phyloP scores from a whole-genome alignment of 2,888 invertebrate genomes.

The Ptilodon capucinus region DNA sequence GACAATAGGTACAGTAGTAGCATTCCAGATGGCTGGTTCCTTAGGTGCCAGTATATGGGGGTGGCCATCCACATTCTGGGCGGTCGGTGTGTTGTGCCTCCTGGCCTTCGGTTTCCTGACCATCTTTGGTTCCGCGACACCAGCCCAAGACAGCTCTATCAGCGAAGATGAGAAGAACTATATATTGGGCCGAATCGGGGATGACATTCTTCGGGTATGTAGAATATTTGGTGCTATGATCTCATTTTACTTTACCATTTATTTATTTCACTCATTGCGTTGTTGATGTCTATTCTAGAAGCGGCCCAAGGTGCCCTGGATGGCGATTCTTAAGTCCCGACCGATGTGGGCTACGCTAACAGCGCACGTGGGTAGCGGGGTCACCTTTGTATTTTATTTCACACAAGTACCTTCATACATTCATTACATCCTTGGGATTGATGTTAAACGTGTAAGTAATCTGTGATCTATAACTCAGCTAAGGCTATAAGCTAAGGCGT shows the following conservation, averaged over 20 bases:
- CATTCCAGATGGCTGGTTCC: constrained; percentile 84
- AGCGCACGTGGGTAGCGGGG: constrained; percentile 79
- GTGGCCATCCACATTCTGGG: constrained; percentile 87
- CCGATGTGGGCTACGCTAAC: constrained; percentile 77
- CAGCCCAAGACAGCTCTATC: constrained; percentile 67
- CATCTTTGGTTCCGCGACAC: constrained; percentile 72
- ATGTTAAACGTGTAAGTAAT: constrained; percentile 59
- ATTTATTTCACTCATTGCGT: too few relatives aligned
- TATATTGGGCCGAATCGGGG: constrained; percentile 54
- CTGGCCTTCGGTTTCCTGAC: constrained; percentile 69
- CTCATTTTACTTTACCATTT: too few relatives aligned
- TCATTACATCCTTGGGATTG: constrained; percentile 78
- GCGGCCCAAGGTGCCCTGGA: constrained; percentile 72
- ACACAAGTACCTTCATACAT: constrained; percentile 86
- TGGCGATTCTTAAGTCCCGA: constrained; percentile 73
- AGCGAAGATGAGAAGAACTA: constrained; percentile 70
- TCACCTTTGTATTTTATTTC: constrained; percentile 84
- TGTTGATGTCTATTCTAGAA: constrained; percentile 41
- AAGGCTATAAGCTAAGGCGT: too few relatives aligned
- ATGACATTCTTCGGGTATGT: constrained; percentile 33
- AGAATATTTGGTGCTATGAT: too few relatives aligned
- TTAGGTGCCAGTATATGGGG: constrained; percentile 80
- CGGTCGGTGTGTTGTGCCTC: constrained; percentile 77
- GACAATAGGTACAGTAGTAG: constrained; percentile 85
- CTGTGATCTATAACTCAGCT: too few relatives aligned